Evolutionary conservation across 2,797 vertebrate genomes (phyloP).

Genomic region (Pseudochirops cupreus): DNA sequence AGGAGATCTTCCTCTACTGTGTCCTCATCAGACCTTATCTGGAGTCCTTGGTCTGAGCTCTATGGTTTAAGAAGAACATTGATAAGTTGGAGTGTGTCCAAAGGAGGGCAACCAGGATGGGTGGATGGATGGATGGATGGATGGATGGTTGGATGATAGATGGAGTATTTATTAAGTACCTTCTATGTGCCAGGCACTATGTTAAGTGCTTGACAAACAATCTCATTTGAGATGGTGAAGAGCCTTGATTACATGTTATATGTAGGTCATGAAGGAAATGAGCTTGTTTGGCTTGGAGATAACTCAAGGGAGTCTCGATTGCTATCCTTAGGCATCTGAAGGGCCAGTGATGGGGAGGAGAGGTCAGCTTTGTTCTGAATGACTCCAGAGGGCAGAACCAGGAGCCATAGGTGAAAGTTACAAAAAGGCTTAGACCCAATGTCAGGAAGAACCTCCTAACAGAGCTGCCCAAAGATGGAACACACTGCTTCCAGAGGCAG

Average conservation of each 20-base stretch:
- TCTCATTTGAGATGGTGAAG: not conserved
- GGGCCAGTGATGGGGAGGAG: too few species aligned
- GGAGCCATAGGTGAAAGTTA: too few species aligned
- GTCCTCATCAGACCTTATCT: not conserved
- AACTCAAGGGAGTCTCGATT: too few species aligned
- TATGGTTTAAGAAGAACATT: not conserved
- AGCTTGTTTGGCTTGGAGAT: too few species aligned
- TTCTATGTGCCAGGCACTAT: not conserved
- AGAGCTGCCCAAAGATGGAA: too few species aligned
- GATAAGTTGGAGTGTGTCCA: not conserved
- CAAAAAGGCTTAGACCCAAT: too few species aligned
- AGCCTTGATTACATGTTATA: not conserved
- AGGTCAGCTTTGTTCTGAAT: too few species aligned
- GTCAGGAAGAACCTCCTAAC: too few species aligned
- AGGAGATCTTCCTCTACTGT: not conserved
- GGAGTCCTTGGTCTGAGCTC: not conserved
- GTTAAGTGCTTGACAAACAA: not conserved
- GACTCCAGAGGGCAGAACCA: too few species aligned
- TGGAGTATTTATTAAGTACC: not conserved
- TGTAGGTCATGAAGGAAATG: not conserved
- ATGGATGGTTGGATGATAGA: not conserved
- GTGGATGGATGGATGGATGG: too few species aligned
- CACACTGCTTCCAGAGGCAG: too few species aligned
- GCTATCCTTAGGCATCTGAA: too few species aligned
- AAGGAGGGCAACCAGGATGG: not conserved